These are phyloP conservation scores for Coptotermes formosanus DNA, from an alignment of 1,140 invertebrate species.

Conservation along the genomic window DNA sequence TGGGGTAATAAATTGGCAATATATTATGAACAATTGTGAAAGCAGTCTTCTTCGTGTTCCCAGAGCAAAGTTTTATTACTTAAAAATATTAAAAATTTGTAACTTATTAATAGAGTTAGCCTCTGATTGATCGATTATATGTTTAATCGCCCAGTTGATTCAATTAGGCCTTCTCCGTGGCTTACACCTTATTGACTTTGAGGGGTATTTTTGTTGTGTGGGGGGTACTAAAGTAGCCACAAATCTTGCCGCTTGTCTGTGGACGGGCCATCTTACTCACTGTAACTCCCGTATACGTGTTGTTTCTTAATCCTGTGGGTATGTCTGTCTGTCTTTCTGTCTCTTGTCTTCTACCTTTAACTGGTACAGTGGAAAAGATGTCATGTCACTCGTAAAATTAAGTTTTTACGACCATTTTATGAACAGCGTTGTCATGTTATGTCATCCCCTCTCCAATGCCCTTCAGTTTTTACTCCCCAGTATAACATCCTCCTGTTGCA, in stretches of 20 bases:
- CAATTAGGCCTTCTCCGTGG: too few relatives aligned
- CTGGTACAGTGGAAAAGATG: constrained; percentile 48
- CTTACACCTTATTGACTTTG: too few relatives aligned
- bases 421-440: constrained; percentile 40
- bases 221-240: background rate
- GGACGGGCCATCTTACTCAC: background rate
- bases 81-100: too few relatives aligned
- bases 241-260: background rate
- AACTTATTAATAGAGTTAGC: too few relatives aligned
- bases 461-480: background rate
- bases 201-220: too few relatives aligned
- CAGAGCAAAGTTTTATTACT: too few relatives aligned
- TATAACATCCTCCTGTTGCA: background rate
- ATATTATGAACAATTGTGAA: too few relatives aligned
- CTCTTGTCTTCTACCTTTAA: constrained; percentile 38
- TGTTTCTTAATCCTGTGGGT: background rate
- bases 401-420: constrained; percentile 56
- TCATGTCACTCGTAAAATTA: constrained; percentile 55
- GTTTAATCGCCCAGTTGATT: too few relatives aligned
- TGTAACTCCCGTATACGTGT: background rate
- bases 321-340: background rate
- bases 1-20: too few relatives aligned
- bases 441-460: background rate
- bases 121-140: too few relatives aligned
- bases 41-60: too few relatives aligned